Evolutionary conservation across 2,113 vertebrate genomes (phyloP), one percentile per base, ranked within the genome.

Genomic region (Engystomops pustulosus): DNA sequence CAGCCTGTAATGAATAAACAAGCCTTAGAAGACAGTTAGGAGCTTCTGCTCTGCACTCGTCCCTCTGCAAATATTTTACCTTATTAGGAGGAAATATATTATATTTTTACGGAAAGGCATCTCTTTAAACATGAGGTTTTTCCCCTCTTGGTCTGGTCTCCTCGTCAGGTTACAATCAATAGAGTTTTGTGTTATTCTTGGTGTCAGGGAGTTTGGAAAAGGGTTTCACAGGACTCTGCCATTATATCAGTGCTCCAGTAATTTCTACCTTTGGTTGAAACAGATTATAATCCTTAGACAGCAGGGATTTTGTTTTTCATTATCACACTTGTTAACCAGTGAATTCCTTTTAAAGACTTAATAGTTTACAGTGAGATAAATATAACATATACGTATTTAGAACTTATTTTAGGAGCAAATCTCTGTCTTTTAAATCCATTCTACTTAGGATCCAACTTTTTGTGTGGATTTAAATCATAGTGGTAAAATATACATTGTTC

Each of bases 51-150:
- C 91, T 89, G 93, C 87, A 88, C 92, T 94, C 93, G 91, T 90
- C 93, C 91, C 92, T 91, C 93, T 94, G 91, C 93, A 91, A 94
- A 95, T 95, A 93, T 93, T 95, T 95, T 93, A 94, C 94, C 94
- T 95, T 95, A 95, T 95, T 95, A 94, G 94, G 94, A 94, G 92
- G 91, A 94, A 93, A 92, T 92, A 92, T 93, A 94, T 93, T 93
- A 95, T 95, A 94, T 95, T 95, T 94, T 93, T 95, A 94, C 93
- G 91, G 93, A 94, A 94, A 94, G 92, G 90, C 88, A 88, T 90
- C 90, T 89, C 79, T 90, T 86, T 86, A 88, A 89, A 92, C 90
- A 67, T 82, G 90, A 89, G 88, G 88, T 84, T 90, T 88, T 83
- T 88, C 91, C 89, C 88, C 80, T 89, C 91, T 91, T 84, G 38